These are phyloP conservation scores for Apteryx owenii DNA, from an alignment of 2,113 vertebrate species.

Conservation along the genomic window DNA sequence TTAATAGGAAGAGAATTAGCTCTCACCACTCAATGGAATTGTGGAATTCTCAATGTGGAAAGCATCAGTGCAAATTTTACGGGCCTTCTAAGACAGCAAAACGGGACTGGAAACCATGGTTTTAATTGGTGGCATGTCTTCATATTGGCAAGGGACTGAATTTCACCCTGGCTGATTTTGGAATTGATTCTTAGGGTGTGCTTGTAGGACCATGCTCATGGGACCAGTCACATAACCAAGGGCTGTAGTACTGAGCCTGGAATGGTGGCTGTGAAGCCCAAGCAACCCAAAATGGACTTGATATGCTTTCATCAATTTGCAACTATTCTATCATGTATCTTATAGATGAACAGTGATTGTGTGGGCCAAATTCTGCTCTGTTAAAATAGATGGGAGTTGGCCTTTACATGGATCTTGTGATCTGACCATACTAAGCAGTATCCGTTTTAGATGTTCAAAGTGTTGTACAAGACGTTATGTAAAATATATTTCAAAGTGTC, in stretches of 20 bases:
- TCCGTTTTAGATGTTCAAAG: background rate
- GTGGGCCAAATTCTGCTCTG: background rate
- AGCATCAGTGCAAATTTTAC: background rate
- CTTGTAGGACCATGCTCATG: rapidly evolving
- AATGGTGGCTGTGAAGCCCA: background rate
- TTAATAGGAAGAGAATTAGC: background rate
- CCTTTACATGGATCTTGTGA: background rate
- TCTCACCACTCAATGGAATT: background rate
- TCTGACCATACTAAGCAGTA: background rate
- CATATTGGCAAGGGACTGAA: background rate
- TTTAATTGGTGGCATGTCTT: rapidly evolving
- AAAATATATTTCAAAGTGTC: background rate
- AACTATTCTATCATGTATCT: background rate
- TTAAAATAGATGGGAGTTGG: background rate
- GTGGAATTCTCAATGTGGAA: background rate
- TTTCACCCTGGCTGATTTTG: background rate
- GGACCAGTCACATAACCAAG: background rate
- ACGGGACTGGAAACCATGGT: no score
- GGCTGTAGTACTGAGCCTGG: background rate
- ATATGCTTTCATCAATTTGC: background rate
- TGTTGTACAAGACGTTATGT: background rate
- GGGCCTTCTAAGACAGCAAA: rapidly evolving
- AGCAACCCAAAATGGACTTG: background rate
- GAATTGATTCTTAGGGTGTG: no score
- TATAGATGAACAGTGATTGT: background rate